Base-by-base conservation (phyloP, 2,888 invertebrate species). In the Diarsia rubi region DNA sequence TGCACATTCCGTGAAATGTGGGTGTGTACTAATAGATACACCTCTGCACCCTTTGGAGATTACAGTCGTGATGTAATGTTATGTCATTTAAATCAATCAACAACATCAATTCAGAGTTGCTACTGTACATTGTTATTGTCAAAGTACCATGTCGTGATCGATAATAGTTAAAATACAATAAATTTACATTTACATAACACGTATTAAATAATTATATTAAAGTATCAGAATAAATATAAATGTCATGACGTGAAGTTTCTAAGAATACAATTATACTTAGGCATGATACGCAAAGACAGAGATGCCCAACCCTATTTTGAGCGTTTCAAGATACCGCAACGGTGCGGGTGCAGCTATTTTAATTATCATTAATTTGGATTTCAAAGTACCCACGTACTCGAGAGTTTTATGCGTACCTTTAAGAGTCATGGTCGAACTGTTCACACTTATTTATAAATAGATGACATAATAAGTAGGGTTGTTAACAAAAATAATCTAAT, bases 311-410 rank as follows among this genome's bases (percentile, higher is more conserved):
- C 82, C 75, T 82, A 84, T 68, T 75, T 75, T 63, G 37, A 75
- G 44, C 52, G 27, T 62, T 92, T 90, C 88, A 75, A 64, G 77
- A 84, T 84, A 88, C 88, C 81, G 83, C n/a, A n/a, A n/a, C n/a
- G n/a, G n/a, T n/a, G n/a, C n/a, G n/a, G n/a, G 85, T 84, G 75
- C 78, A 92, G 89, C 86, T 93, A 93, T 93, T 94, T 94, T 92
- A 92, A 93, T 91, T 92, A 89, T 87, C 85, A 87, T 91, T 90
- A 81, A 89, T 92, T 89, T 87, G 89, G 84, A 76, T 84, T 91
- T 91, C 88, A 83, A 90, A 91, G 91, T 91, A 88, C n/a, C n/a
- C n/a, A n/a, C 84, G 84, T 84, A 90, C 92, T 94, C 87, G 89
- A 93, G 86, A 75, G 82, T 89, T 92, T 92, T 88, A 91, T 89